Evolutionary conservation across 1,140 invertebrate species (phyloP), one percentile per base, ranked within the genome.

Genomic region (Andricus grossulariae): DNA sequence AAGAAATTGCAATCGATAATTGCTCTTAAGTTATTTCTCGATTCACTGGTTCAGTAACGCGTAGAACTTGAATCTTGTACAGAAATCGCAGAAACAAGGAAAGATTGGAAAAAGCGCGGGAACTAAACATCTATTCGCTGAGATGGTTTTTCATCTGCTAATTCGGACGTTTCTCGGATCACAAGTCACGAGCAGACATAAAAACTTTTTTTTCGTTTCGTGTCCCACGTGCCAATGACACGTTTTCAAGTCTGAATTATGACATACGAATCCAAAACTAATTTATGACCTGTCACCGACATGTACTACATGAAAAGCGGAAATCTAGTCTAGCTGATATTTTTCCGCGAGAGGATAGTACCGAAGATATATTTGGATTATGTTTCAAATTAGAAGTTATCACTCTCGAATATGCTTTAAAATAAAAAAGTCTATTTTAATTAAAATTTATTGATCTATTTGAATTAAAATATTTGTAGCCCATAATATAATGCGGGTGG

Each of bases 241-340:
- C 81, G 81, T 83, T 79, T 83, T 80, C 72, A 75, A 25, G 66
- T 77, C 77, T 83, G 79, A 83, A 83, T 83, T 80, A 83, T 79
- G 79, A 79, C 82, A 76, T 77, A 79, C 82, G 82, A 71, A 80
- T 83, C 79, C 82, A 79, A 83, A 83, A 80, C 79, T 83, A 83
- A 81, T 79, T 83, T 79, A 83, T 79, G 66, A 66, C 82, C 82
- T 83, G 82, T 83, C 82, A 83, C 78, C 77, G 77, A 76, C 80
- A 80, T 79, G 78, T 81, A 81, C 79, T 25, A 45, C 51, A 51
- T 54, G 72, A 51, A 54, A 51, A 32, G 79, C 76, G 71, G 71
- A 72, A 75, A 66, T 60, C 57, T 21, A 60, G 57, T 60, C 57
- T 60, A 60, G 57, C 25, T 60, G 57, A 60, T 60, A 60, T 60